A percentile compares a stretch with the other conserved stretches of the same genome.
These are phyloP conservation scores for Marmota monax DNA, from an alignment of 2,113 vertebrate species.

Conservation along the genomic window DNA sequence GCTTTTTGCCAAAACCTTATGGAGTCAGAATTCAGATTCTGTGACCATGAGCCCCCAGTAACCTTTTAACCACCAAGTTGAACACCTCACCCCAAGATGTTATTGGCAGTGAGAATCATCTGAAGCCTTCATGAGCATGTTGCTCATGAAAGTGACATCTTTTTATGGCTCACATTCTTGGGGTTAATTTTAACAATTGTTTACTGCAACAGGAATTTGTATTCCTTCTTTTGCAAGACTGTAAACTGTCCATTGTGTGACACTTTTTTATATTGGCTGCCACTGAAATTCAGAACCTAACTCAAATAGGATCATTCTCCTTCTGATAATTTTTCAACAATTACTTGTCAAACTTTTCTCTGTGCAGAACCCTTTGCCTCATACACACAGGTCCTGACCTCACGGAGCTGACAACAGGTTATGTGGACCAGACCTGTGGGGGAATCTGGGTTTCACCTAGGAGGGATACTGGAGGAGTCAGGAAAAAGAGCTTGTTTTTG, in stretches of 20 bases:
- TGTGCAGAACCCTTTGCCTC: not conserved
- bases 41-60: not conserved
- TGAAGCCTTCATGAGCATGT: not conserved
- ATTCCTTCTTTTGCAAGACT: constrained; percentile 16
- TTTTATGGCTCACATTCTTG: not conserved
- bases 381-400: not conserved
- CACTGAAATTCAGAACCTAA: not conserved
- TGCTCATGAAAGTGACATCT: not conserved
- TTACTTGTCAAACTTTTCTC: not conserved
- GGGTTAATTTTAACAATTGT: constrained; percentile 4
- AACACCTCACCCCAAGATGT: not conserved
- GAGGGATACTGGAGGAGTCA: not conserved
- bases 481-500: not conserved
- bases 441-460: not conserved
- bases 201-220: not conserved
- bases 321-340: not conserved
- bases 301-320: not conserved
- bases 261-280: constrained; percentile 4
- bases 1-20: not conserved
- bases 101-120: not conserved
- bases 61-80: not conserved
- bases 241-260: not conserved
- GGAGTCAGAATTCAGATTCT: not conserved
- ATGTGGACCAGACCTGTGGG: not conserved
- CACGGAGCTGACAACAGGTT: not conserved